phyloP scores from a whole-genome alignment of 2,888 invertebrate species.

The Diarsia mendica region DNA sequence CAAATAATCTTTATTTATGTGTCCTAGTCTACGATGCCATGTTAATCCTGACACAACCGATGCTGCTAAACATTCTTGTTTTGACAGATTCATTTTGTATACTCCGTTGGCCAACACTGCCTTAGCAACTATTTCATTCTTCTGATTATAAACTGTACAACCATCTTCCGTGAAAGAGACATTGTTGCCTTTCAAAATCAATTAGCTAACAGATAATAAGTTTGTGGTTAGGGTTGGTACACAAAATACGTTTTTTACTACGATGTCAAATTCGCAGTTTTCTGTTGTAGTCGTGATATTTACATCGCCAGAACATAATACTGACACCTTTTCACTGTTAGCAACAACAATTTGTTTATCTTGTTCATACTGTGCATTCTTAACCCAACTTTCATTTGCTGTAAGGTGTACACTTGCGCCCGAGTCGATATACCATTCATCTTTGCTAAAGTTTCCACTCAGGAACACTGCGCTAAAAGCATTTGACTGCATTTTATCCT shows the following conservation, averaged over 20 bases:
- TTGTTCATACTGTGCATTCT: background rate
- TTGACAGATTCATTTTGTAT: background rate
- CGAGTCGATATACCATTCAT: background rate
- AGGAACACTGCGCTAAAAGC: constrained; percentile 4
- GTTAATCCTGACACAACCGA: background rate
- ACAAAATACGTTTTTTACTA: background rate
- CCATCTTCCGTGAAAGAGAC: background rate
- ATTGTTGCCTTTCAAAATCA: background rate
- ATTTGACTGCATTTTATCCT: background rate
- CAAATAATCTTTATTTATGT: background rate
- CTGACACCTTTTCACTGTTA: background rate
- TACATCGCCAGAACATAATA: background rate
- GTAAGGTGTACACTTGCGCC: background rate
- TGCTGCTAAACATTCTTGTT: background rate
- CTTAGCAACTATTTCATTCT: background rate
- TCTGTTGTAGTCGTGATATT: background rate
- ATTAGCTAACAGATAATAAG: background rate
- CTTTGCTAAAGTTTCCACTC: background rate
- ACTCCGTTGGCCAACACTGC: background rate
- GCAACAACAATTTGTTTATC: background rate
- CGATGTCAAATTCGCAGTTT: background rate
- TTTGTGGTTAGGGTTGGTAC: background rate
- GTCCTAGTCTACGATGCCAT: background rate
- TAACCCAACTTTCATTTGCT: background rate
- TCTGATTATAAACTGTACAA: background rate